phyloP scores from a whole-genome alignment of 1,140 invertebrate genomes.

The Adoxophyes honmai region DNA sequence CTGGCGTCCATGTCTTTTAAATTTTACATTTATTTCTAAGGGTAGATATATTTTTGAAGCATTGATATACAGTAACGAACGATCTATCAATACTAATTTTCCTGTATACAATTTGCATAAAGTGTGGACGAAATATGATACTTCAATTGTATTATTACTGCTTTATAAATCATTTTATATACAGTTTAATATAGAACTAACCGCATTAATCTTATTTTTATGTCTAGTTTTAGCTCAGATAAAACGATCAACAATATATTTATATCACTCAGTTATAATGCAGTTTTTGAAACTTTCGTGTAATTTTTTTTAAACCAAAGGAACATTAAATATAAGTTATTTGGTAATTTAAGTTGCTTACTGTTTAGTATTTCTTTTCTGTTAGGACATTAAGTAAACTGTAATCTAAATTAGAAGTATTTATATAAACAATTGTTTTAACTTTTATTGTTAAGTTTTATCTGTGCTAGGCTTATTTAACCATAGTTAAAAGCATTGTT shows the following conservation, averaged over 20 bases:
- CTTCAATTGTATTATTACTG: constrained; percentile 19
- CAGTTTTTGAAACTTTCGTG: no score
- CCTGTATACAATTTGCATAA: constrained; percentile 28
- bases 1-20: background rate
- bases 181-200: constrained; percentile 30
- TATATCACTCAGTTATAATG: no score
- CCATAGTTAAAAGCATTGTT: constrained; percentile 13
- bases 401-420: no score
- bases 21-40: constrained; percentile 1
- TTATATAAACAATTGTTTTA: background rate
- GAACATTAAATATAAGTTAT: no score
- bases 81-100: background rate
- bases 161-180: constrained; percentile 21
- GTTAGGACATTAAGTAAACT: no score
- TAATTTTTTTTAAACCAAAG: no score
- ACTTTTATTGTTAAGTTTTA: background rate
- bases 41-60: constrained; percentile 4
- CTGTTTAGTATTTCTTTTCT: no score
- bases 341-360: no score
- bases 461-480: background rate
- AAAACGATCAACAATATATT: no score
- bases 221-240: no score
- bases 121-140: constrained; percentile 65
- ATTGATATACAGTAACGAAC: background rate
- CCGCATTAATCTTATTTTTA: no score